Conservation (phyloP, 1,140 invertebrate genomes). For the Brachionus manjavacas region DNA sequence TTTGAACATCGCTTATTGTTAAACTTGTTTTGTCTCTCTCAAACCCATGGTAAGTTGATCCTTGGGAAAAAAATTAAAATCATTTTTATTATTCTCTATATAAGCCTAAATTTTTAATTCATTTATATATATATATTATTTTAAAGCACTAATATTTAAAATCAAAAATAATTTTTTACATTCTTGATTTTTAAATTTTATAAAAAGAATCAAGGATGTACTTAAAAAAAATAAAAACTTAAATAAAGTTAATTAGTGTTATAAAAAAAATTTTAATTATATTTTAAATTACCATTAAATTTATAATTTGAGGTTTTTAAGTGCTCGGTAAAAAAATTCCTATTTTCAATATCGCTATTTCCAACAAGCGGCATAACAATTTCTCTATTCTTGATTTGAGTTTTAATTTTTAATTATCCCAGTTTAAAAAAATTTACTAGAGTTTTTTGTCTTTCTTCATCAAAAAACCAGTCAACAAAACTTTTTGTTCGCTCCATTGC, state of each 20-base stretch:
- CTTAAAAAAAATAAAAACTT: neutral
- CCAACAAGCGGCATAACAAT: constrained; percentile 1
- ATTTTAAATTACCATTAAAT: neutral
- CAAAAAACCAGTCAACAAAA: constrained; percentile 37
- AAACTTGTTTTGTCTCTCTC: neutral
- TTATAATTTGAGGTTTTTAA: constrained; percentile 5
- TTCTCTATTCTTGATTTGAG: neutral
- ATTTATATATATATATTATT: too few species aligned
- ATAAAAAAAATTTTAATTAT: neutral
- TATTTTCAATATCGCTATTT: neutral
- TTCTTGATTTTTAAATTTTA: too few species aligned
- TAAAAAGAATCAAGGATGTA: neutral
- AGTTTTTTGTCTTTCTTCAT: neutral
- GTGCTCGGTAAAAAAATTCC: neutral
- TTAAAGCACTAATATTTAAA: too few species aligned
- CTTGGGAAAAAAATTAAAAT: neutral
- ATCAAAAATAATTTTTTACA: too few species aligned
- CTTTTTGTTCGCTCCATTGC: constrained; percentile 2
- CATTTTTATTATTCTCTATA: neutral
- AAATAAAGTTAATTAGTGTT: too few species aligned
- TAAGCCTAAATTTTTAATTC: neutral
- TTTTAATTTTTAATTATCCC: neutral
- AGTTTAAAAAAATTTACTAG: neutral
- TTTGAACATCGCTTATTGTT: neutral
- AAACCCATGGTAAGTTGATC: neutral